Evolutionary conservation across 2,888 invertebrate genomes (phyloP).

Genomic region (Rhagonycha lutea): DNA sequence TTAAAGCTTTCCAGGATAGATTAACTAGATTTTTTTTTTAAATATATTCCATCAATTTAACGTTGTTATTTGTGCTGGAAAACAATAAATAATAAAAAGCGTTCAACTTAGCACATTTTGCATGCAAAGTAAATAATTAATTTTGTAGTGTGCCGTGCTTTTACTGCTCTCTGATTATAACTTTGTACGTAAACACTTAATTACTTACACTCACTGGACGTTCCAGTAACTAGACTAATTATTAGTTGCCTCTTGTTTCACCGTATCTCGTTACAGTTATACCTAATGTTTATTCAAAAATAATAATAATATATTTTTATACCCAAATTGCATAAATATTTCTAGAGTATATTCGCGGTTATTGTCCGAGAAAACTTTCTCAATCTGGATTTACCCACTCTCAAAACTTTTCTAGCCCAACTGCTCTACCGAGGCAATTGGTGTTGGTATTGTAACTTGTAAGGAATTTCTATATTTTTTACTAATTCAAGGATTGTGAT

Average conservation of each 20-base stretch:
- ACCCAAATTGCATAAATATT: neutral
- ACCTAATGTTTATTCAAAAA: conserved; percentile 2
- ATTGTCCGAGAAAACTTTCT: neutral
- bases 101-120: neutral
- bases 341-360: neutral
- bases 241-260: conserved; percentile 6
- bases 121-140: neutral
- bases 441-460: no score
- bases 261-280: conserved; percentile 3
- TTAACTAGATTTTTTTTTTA: neutral
- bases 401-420: no score
- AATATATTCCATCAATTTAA: neutral
- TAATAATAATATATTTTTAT: neutral
- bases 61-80: neutral
- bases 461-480: no score
- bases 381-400: no score
- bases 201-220: conserved; percentile 3
- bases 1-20: neutral
- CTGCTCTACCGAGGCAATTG: no score
- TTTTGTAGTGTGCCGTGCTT: neutral
- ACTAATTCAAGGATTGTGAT: no score
- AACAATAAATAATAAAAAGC: neutral
- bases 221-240: conserved; percentile 5
- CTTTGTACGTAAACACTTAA: conserved; percentile 3
- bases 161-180: conserved; percentile 1